Evolutionary conservation across 2,888 invertebrate species (phyloP).

Genomic region (Heliconius cydno): DNA sequence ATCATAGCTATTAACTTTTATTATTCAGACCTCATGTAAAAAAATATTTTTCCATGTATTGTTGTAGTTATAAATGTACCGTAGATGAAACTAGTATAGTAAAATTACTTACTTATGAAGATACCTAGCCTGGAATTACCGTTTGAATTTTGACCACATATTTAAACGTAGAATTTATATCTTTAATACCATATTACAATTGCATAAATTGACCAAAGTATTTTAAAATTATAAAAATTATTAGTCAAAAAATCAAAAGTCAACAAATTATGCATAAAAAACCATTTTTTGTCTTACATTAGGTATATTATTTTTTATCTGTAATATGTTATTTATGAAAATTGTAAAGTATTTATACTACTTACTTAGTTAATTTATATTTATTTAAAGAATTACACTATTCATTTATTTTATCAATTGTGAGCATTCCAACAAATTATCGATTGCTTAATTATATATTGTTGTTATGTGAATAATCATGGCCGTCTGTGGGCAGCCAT

Average conservation of each 20-base stretch:
- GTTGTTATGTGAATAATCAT: slow-evolving; percentile 13
- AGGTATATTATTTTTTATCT: neutral
- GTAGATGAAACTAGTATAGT: neutral
- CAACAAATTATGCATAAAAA: neutral
- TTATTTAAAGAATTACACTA: neutral
- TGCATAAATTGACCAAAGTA: slow-evolving; percentile 10
- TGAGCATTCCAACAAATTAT: neutral
- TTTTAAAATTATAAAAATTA: neutral
- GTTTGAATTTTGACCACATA: slow-evolving; percentile 20
- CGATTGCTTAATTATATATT: slow-evolving; percentile 18
- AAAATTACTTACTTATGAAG: slow-evolving; percentile 20
- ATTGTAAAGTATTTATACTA: neutral
- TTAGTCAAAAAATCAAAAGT: neutral
- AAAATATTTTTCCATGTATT: neutral
- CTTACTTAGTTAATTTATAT: neutral
- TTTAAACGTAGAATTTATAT: slow-evolving; percentile 23
- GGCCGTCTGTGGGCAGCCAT: slow-evolving; percentile 24
- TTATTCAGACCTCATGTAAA: neutral
- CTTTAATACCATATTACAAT: neutral
- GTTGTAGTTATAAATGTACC: neutral
- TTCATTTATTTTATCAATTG: neutral
- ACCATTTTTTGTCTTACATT: neutral
- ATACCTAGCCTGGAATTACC: neutral
- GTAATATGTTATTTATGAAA: neutral
- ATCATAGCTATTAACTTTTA: neutral